Conservation (phyloP, 1,140 invertebrate species). For the Eueides isabella region DNA sequence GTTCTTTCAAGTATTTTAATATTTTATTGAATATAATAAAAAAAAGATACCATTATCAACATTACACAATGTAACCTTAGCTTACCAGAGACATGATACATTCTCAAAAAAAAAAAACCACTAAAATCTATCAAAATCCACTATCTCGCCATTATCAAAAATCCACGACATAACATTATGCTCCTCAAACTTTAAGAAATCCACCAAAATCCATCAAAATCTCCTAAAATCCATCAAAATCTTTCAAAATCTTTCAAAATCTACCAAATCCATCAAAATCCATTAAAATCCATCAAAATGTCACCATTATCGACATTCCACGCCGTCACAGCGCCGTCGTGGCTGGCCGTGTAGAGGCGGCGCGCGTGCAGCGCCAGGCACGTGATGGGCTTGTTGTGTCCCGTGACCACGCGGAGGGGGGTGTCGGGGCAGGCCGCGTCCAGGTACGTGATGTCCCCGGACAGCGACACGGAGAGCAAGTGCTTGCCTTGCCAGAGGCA, state of each 20-base stretch:
- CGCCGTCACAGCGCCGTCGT: constrained; percentile 94
- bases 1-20: no score
- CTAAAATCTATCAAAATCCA: no score
- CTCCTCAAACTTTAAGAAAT: neutral
- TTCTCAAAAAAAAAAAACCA: no score
- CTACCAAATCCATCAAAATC: neutral
- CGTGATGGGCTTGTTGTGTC: constrained; percentile 99
- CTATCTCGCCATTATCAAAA: no score
- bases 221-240: no score
- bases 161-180: no score
- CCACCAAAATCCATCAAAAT: no score
- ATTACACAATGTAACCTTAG: no score
- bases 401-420: constrained; percentile 94
- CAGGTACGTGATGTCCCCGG: constrained; percentile 97
- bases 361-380: constrained; percentile 86
- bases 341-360: constrained; percentile 97
- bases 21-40: no score
- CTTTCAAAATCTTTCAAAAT: no score
- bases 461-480: constrained; percentile 94
- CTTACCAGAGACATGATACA: no score
- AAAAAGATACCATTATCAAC: no score
- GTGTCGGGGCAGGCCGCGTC: constrained; percentile 93
- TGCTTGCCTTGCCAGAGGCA: constrained; percentile 97
- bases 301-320: constrained; percentile 91
- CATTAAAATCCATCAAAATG: neutral